Conservation (phyloP, 1,140 invertebrate species). For the Dendrolimus punctatus region DNA sequence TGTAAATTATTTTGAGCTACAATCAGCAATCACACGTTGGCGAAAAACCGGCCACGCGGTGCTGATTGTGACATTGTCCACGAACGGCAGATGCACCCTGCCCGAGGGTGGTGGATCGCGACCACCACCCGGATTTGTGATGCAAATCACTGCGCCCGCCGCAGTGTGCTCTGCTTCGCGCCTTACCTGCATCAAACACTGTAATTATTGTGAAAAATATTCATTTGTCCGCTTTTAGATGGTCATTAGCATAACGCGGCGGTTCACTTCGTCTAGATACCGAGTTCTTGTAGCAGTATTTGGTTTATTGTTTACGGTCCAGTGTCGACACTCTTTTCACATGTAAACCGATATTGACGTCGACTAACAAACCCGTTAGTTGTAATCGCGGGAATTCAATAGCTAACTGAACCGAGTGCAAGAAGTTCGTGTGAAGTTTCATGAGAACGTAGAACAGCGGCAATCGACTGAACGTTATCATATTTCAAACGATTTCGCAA, state of each 20-base stretch:
- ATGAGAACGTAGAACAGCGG: conserved; percentile 49
- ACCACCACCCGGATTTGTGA: conserved; percentile 60
- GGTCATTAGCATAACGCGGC: conserved; percentile 40
- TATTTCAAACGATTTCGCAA: conserved; percentile 71
- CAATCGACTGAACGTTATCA: conserved; percentile 62
- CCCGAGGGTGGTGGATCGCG: conserved; percentile 34
- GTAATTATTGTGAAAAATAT: conserved; percentile 68
- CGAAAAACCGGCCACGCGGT: conserved; percentile 64
- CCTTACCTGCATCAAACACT: conserved; percentile 54
- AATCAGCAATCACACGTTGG: conserved; percentile 65
- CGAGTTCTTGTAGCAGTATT: background rate
- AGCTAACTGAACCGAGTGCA: conserved; percentile 38
- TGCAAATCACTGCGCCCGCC: conserved; percentile 64
- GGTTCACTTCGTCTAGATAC: conserved; percentile 11
- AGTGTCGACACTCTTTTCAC: conserved; percentile 1
- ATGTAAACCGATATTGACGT: conserved; percentile 33
- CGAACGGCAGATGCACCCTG: conserved; percentile 30
- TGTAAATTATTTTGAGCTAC: conserved; percentile 47
- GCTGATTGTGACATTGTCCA: conserved; percentile 69
- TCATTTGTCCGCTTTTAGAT: conserved; percentile 58
- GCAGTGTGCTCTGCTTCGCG: conserved; percentile 45
- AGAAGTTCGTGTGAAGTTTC: conserved; percentile 63
- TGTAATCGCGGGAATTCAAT: conserved; percentile 58
- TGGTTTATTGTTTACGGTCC: background rate
- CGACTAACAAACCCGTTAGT: conserved; percentile 21